Base-by-base conservation (phyloP, 2,113 vertebrate genomes). In the Illadopsis cleaveri region DNA sequence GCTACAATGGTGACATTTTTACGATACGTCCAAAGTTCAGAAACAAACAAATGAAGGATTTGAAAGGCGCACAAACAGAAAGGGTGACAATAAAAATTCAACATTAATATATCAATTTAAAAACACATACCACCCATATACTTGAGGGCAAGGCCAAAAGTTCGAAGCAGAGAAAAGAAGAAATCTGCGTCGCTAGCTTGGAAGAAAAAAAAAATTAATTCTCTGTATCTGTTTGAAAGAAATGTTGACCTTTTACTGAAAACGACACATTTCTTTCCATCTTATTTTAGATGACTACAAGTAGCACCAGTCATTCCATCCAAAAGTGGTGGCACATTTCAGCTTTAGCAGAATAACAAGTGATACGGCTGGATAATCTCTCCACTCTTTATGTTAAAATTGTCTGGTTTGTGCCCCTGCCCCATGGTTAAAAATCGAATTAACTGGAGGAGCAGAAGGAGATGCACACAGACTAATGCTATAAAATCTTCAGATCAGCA, bases 1-100 rank as follows among this genome's bases (percentile, higher is more conserved):
- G 98, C 98, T 97, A 98, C 98, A 96, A 99, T 99, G 99, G 98
- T 99, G 99, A 99, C 99, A 99, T 98, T 99, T 99, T 99, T 99
- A 99, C 97, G 98, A 98, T 95, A 98, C 69, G 90, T 92, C 98
- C 97, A 94, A 98, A 98, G 98, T 98, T 98, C 96, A 98, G 98
- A 98, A 98, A 98, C 98, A 98, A 98, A 98, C 98, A 98, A 98
- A 98, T 97, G 98, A 98, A 98, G 97, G 96, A 97, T 98, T 98
- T 98, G 98, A 99, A 98, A 99, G 98, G 96, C 71, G 51, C 93
- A 94, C 45, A 97, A 98, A 98, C 97, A 98, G 98, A 98, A 98
- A 98, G 17, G 17, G 97, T 98, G 98, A 98, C 98, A 98, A 98
- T 98, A 98, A 98, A 98, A 98, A 98, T 96, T 98, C 98, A 98